These are phyloP conservation scores for Lamellibrachia satsuma DNA, from an alignment of 2,888 invertebrate species.

Conservation along the genomic window DNA sequence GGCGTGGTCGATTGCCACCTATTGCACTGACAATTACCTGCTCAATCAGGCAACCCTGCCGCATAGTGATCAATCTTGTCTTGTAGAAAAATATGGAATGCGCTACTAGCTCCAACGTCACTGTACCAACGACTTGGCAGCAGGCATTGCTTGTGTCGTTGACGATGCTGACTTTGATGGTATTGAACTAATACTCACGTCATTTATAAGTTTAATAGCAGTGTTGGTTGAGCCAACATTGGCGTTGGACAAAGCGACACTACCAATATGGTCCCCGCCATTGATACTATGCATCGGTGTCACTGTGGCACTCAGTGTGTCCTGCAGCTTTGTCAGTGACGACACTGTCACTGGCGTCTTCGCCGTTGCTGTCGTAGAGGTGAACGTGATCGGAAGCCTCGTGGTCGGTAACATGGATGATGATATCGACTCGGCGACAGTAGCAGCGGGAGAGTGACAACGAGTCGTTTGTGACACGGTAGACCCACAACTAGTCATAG, in stretches of 20 bases:
- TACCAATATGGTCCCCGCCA: not conserved
- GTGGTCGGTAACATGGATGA: not conserved
- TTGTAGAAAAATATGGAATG: conserved; percentile 17
- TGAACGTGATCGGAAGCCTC: not conserved
- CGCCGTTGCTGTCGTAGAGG: not conserved
- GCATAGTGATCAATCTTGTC: not conserved
- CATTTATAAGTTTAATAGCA: conserved; percentile 6
- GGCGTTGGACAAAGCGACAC: not conserved
- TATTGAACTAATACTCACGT: conserved; percentile 21
- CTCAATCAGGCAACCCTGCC: not conserved
- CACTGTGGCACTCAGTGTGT: not conserved
- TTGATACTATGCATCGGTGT: not conserved
- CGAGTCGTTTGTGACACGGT: conserved; percentile 25
- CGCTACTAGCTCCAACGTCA: not conserved
- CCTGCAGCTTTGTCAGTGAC: not conserved
- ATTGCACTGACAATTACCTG: not conserved
- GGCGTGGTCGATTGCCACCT: not conserved
- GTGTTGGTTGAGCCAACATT: not conserved
- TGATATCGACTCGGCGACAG: not conserved
- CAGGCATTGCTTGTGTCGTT: conserved; percentile 3
- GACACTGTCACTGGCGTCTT: not conserved
- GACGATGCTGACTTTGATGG: not conserved
- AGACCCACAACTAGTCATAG: not conserved
- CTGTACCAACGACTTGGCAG: conserved; percentile 20
- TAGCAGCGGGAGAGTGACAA: not conserved